Conservation (phyloP, 2,113 vertebrate genomes). For the Bos indicus region DNA sequence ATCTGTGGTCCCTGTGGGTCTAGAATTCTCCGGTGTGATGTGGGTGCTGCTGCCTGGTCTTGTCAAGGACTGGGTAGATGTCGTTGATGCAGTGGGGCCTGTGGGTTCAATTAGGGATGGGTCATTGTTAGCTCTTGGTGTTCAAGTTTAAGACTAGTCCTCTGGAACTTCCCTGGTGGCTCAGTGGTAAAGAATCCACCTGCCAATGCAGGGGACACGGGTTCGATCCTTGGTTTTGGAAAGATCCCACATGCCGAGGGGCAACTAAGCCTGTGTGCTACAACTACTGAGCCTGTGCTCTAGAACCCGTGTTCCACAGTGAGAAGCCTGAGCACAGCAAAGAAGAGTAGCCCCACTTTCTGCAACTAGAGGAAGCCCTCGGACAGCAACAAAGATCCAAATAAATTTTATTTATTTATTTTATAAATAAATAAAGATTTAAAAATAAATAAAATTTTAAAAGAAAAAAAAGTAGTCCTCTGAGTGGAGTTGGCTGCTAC, state of each 20-base stretch:
- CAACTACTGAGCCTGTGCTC: neutral
- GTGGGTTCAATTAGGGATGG: neutral
- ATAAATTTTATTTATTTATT: too few species aligned
- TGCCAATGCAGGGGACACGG: neutral
- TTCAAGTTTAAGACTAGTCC: neutral
- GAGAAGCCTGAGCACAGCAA: neutral
- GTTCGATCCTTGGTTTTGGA: neutral
- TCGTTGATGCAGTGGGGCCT: neutral
- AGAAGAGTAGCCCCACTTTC: neutral
- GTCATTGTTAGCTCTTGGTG: neutral
- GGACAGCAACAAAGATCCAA: neutral
- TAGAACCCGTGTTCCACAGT: neutral
- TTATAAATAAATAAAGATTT: too few species aligned
- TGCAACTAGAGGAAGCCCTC: neutral
- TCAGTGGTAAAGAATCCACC: neutral
- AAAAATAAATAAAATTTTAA: neutral
- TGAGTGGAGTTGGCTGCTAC: neutral
- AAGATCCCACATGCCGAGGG: neutral
- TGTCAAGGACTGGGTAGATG: neutral
- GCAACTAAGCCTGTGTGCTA: neutral
- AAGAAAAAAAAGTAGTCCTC: neutral
- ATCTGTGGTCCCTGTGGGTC: neutral
- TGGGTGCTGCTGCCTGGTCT: rapidly evolving
- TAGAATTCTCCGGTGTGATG: neutral
- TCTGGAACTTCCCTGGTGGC: neutral